These are phyloP conservation scores for Malthinus seriepunctatus DNA, from an alignment of 2,888 invertebrate genomes.

Conservation along the genomic window DNA sequence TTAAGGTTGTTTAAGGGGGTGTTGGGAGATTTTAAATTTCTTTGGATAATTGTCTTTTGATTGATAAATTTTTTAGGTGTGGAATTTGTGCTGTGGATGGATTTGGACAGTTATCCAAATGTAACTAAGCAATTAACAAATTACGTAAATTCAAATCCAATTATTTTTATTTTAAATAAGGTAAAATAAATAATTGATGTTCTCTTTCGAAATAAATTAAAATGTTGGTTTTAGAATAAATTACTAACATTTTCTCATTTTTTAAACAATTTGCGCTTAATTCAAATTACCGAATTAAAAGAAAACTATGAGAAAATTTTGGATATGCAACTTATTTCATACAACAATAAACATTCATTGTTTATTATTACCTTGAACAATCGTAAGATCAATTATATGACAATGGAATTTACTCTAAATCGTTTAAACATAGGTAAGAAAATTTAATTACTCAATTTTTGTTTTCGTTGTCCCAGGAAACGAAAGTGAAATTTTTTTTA, in stretches of 20 bases:
- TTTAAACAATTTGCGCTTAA: constrained; percentile 6
- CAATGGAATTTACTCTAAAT: constrained; percentile 29
- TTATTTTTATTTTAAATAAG: constrained; percentile 20
- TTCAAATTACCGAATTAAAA: constrained; percentile 7
- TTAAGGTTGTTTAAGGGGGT: too few relatives aligned
- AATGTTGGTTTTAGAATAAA: constrained; percentile 13
- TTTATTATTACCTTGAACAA: constrained; percentile 34
- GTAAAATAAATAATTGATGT: constrained; percentile 5
- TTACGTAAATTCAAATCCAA: constrained; percentile 11
- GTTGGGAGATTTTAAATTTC: not conserved
- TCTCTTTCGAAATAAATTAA: not conserved
- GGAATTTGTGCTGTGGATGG: constrained; percentile 31
- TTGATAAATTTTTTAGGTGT: constrained; percentile 29
- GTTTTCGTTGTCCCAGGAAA: not conserved
- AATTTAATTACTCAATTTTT: not conserved
- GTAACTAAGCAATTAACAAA: constrained; percentile 21
- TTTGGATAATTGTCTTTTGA: constrained; percentile 1
- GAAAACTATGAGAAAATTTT: constrained; percentile 14
- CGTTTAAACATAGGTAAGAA: constrained; percentile 32
- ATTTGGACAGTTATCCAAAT: constrained; percentile 27
- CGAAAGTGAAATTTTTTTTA: not conserved
- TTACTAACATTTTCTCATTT: constrained; percentile 15
- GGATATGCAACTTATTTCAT: constrained; percentile 15
- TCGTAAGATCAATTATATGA: constrained; percentile 33
- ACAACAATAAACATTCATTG: constrained; percentile 31